Base-by-base conservation (phyloP, 2,888 invertebrate species). In the Lithophane ornitopus region DNA sequence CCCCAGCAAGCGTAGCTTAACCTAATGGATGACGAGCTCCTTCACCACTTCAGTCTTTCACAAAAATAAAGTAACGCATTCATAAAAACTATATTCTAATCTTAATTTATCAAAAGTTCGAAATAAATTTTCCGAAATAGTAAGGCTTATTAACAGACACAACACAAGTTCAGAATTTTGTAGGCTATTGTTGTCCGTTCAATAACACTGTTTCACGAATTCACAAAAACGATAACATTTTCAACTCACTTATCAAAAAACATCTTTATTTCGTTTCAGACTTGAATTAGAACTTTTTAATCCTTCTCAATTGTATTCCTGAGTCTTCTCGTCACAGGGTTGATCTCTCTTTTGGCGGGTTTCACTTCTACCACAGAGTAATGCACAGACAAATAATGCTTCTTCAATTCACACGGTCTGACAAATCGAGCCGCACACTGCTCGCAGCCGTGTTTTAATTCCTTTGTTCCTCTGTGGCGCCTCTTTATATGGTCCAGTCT, bases 401-500 rank as follows among this genome's bases (percentile, higher is more conserved):
- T 96, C 76, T 91, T 94, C 67, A 96, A 87, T 75, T 95, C 94
- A 73, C 93, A 94, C 0, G 96, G 96, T 28, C 95, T 90, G 0
- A 95, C 88, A 78, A 96, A 96, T 7, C 93, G 89, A 0, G 95
- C 94, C 0, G 90, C 80, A 74, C 96, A 96, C 58, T 91, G 77
- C 0, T 90, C 90, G 58, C 96, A 96, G 0, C 85, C 91, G 58
- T 95, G 94, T 0, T 92, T 90, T 88, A 93, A 91, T 0, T 94
- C 93, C 39, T 90, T 90, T 0, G 88, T 76, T 22, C 90, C 91
- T 70, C 90, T 92, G 65, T 96, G 95, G 26, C 91, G 89, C n/a
- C 96, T 84, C 76, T 95, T 95, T 0, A 94, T 86, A 63, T 96
- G 96, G 67, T 96, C 96, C 22, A 93, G 58, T 7, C 95, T 87